phyloP scores from a whole-genome alignment of 2,888 invertebrate species.

The Hipparchia sbordonii region DNA sequence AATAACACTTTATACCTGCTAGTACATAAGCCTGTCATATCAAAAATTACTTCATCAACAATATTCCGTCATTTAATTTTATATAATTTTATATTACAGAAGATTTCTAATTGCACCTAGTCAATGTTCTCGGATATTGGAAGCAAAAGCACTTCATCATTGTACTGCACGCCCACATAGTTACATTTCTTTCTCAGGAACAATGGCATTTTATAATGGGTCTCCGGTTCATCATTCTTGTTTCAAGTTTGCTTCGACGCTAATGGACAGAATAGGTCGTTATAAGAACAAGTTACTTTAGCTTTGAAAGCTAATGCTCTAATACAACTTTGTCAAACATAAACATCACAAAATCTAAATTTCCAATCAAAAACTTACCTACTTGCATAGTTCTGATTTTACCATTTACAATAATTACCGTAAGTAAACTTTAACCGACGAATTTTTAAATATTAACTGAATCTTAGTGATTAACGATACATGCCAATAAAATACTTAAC shows the following conservation, averaged over 20 bases:
- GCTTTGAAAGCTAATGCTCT: neutral
- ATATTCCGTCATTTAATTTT: no score
- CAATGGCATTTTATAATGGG: conserved; percentile 37
- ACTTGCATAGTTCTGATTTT: no score
- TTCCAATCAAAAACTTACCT: no score
- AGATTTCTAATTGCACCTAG: neutral
- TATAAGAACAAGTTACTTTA: conserved; percentile 8
- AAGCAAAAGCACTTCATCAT: conserved; percentile 32
- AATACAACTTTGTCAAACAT: neutral
- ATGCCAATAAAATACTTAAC: no score
- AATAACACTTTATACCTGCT: no score
- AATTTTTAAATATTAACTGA: no score
- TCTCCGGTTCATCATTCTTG: conserved; percentile 18
- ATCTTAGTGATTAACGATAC: no score
- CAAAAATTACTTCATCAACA: no score
- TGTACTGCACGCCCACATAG: conserved; percentile 29
- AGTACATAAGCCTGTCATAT: no score
- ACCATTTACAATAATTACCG: no score
- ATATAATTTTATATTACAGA: neutral
- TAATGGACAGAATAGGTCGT: conserved; percentile 32
- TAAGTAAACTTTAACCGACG: no score
- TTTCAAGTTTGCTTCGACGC: conserved; percentile 21
- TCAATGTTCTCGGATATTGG: neutral
- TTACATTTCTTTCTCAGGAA: conserved; percentile 30
- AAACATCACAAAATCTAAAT: no score